Evolutionary conservation across 1,140 invertebrate species (phyloP), one percentile per base, ranked within the genome.

Genomic region (Formica selysi): DNA sequence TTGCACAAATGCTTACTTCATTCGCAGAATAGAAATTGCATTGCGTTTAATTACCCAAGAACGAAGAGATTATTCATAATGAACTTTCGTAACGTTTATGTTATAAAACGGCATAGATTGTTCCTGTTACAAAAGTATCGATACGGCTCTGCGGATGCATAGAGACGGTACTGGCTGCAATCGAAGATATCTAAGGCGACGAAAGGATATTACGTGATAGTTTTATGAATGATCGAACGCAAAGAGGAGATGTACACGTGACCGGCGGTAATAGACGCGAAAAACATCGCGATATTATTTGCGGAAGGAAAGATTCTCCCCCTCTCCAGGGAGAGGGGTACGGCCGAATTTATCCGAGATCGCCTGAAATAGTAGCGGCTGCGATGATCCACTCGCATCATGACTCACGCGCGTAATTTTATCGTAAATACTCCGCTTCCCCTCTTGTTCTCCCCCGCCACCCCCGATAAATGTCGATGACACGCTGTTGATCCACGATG

Each of bases 391-490:
- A 29, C 68, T 62, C 38, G 54, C 68, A 54, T 38, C 8, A 44
- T 81, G 79, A 81, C 38, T 81, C 79, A 81, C 38, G 54, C 67
- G 79, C 29, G 68, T 83, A 83, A 83, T 83, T 83, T 83, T 83
- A 83, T 83, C 79, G 67, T 83, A 83, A 83, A 83, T 48, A 57
- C 26, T 57, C 38, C 29, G 2, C 44, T 22, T 41, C 41, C 41
- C 41, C 13, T 22, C 22, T 19, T 29, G 10, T 44, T 16, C 64
- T 19, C 22, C 54, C 79, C 51, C 36, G 6, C 64, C 13, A 16
- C 48, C 32, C 78, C 26, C n/a, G 79, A 83, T 83, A 83, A 83
- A 44, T 83, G 79, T 83, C 79, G 79, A 83, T 74, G 79, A 74
- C 79, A 83, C 54, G 79, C 16, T 26, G 57, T 73, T 59, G 68